These are phyloP conservation scores for Zaprionus ornatus DNA, from an alignment of 1,140 invertebrate genomes.

Conservation along the genomic window DNA sequence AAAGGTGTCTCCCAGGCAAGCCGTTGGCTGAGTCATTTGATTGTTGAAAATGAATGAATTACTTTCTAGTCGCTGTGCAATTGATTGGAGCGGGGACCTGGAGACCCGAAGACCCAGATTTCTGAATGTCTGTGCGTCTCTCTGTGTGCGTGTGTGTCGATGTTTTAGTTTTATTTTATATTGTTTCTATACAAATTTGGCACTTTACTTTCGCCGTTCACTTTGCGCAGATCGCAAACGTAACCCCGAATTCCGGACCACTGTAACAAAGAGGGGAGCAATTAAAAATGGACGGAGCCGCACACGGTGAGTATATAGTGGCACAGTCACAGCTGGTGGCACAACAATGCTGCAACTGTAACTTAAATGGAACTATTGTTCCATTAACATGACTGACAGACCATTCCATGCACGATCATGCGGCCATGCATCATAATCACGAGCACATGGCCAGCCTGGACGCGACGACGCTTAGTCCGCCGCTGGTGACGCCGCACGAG, in stretches of 20 bases:
- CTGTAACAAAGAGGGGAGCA: not conserved
- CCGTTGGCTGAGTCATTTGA: constrained; percentile 12
- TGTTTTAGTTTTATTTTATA: not conserved
- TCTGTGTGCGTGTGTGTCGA: not conserved
- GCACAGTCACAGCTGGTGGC: not conserved
- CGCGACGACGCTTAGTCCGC: constrained; percentile 38
- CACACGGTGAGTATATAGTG: constrained; percentile 59
- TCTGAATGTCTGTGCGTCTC: not conserved
- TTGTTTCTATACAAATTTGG: constrained; percentile 16
- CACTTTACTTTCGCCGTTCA: constrained; percentile 19
- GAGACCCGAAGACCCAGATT: constrained; percentile 12
- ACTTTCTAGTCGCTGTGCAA: constrained; percentile 40
- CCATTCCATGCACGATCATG: constrained; percentile 60
- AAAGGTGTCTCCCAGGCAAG: constrained; percentile 20
- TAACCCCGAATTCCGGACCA: not conserved
- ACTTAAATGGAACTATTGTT: not conserved
- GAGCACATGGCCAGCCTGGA: constrained; percentile 38
- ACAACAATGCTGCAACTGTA: not conserved
- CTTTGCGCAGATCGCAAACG: constrained; percentile 11
- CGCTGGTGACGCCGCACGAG: constrained; percentile 25
- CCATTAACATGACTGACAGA: constrained; percentile 38
- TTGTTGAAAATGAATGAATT: constrained; percentile 28
- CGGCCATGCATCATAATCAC: constrained; percentile 59
- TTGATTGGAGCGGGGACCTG: constrained; percentile 21
- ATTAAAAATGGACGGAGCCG: constrained; percentile 70